phyloP scores from a whole-genome alignment of 2,113 vertebrate species.

The Microtus pennsylvanicus region DNA sequence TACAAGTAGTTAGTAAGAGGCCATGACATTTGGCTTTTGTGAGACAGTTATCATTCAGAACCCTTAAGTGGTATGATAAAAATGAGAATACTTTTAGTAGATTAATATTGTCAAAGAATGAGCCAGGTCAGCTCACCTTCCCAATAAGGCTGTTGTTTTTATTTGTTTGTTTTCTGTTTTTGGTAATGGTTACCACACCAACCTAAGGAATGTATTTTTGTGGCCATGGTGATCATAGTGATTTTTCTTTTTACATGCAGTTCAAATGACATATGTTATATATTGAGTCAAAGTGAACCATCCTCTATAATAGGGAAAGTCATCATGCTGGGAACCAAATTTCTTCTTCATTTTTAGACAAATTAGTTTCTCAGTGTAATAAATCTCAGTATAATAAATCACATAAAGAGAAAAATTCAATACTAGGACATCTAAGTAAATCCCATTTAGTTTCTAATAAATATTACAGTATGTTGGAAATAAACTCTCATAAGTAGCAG shows the following conservation, averaged over 20 bases:
- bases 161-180: not conserved
- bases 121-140: not conserved
- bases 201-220: constrained; percentile 26
- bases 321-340: not conserved
- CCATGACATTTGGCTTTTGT: constrained; percentile 57
- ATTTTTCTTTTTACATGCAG: not conserved
- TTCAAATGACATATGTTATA: not conserved
- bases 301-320: not conserved
- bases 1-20: constrained; percentile 64
- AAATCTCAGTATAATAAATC: not conserved
- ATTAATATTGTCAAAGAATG: not conserved
- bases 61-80: not conserved
- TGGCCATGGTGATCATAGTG: not conserved
- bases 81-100: constrained; percentile 11
- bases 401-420: constrained; percentile 24
- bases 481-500: not conserved
- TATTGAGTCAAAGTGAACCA: not conserved
- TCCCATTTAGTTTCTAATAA: not conserved
- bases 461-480: not conserved
- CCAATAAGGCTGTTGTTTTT: not conserved
- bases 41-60: constrained; percentile 60
- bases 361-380: not conserved
- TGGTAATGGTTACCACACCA: not conserved
- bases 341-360: not conserved
- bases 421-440: constrained; percentile 17